Evolutionary conservation across 2,888 invertebrate species (phyloP), one percentile per base, ranked within the genome.

Genomic region (Cataglyphis livida): DNA sequence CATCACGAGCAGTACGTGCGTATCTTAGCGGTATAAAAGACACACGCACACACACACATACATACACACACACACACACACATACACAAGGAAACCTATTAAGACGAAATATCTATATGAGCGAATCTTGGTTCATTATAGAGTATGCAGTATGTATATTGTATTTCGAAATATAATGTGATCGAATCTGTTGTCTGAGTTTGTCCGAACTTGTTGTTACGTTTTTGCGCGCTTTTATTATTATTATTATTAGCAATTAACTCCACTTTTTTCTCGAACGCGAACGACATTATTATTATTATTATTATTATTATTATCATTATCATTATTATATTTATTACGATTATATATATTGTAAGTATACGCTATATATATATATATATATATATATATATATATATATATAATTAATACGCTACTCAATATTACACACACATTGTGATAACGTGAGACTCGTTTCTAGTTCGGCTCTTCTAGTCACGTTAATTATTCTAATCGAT

Each of bases 161-260:
- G 81, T 91, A 92, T 88, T 70, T 88, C 85, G 84, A 90, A 91
- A 35, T 35, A 35, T 44, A 44, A n/a, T 91, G 92, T 90, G 90
- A 92, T 93, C 90, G 61, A 51, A 90, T 92, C 91, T 92, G 90
- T 93, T 93, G 89, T 75, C 83, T 91, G 87, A 82, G 73, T 84
- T 84, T 85, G 32, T 66, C 79, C 28, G 62, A 28, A 44, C 85
- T 74, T 85, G 70, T 88, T 78, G 90, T 92, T 92, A 85, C 84
- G 84, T 89, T 91, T 28, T 59, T 83, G 84, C 85, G 84, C 85
- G 84, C 86, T 87, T 35, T 35, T 35, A 35, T 35, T 35, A 35
- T 35, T 44, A 88, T 85, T 71, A 71, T 32, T 83, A 87, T 76
- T 82, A 51, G 25, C 25, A 1, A 28, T 1, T 6, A 35, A 83